A percentile compares a stretch with the other conserved stretches of the same genome.
Conservation (phyloP, 2,113 vertebrate species). For the Vicugna pacos region DNA sequence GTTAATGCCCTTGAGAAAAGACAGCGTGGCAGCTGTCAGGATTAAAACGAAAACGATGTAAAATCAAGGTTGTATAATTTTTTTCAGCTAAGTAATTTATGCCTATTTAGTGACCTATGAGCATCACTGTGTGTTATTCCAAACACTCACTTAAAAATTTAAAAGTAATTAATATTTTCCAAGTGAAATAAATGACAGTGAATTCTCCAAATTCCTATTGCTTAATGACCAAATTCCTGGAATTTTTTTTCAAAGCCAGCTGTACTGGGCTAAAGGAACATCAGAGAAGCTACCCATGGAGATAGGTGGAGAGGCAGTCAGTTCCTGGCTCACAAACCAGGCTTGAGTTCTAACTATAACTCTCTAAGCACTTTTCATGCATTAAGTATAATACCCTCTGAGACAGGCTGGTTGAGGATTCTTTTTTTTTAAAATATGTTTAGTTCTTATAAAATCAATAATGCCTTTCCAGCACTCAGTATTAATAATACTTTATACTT, state of each 20-base stretch:
- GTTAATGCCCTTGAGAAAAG: neutral
- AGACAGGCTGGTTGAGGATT: neutral
- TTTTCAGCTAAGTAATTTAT: neutral
- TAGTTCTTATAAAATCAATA: constrained; percentile 32
- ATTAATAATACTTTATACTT: constrained; percentile 25
- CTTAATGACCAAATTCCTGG: neutral
- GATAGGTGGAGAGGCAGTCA: neutral
- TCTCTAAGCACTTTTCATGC: neutral
- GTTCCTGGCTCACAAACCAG: neutral
- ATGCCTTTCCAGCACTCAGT: neutral
- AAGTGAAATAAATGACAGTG: constrained; percentile 1
- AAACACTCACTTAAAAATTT: constrained; percentile 13
- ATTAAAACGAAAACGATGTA: neutral
- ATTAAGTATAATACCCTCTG: neutral
- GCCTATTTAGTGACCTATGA: constrained; percentile 13
- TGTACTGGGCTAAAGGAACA: neutral
- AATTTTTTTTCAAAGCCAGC: neutral
- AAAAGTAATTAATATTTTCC: neutral
- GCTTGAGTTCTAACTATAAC: neutral
- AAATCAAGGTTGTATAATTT: neutral
- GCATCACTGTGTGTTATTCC: neutral
- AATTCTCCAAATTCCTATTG: neutral
- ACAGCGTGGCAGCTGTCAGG: neutral
- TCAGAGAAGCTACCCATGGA: neutral
- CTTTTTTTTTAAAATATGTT: constrained; percentile 36